Evolutionary conservation across 2,797 vertebrate genomes (phyloP).

Genomic region (Sebastes oblongus): DNA sequence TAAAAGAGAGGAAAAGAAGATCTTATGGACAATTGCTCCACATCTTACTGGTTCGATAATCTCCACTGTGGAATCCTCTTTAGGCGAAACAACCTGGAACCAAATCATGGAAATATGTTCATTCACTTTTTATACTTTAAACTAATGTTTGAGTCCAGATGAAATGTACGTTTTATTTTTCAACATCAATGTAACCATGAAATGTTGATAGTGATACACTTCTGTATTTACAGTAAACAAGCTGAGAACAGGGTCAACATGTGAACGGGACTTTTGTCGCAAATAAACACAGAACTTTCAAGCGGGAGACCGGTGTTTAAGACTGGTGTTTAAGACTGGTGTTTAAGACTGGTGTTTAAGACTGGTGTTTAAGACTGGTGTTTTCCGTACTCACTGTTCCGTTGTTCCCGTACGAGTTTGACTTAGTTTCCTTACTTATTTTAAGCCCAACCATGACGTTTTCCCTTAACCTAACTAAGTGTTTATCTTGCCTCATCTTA

Average conservation of each 20-base stretch:
- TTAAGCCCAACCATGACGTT: no score
- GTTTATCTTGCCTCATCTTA: no score
- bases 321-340: no score
- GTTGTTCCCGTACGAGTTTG: no score
- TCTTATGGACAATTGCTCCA: background rate
- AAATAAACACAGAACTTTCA: no score
- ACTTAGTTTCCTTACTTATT: no score
- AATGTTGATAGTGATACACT: background rate
- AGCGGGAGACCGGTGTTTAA: no score
- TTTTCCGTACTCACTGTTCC: no score
- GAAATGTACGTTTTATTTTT: background rate
- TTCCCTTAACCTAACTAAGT: no score
- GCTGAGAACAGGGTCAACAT: background rate
- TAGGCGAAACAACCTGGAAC: constrained; percentile 31
- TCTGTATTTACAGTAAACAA: background rate
- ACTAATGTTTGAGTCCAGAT: background rate
- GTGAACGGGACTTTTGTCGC: no score
- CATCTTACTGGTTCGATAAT: constrained; percentile 41
- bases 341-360: no score
- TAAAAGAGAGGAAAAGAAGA: background rate
- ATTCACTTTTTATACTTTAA: constrained; percentile 32
- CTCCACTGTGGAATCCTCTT: constrained; percentile 58
- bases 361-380: no score
- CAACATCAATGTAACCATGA: background rate
- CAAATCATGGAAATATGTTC: constrained; percentile 32